Evolutionary conservation across 2,888 invertebrate species (phyloP), one percentile per base, ranked within the genome.

Genomic region (Julus scanicus): DNA sequence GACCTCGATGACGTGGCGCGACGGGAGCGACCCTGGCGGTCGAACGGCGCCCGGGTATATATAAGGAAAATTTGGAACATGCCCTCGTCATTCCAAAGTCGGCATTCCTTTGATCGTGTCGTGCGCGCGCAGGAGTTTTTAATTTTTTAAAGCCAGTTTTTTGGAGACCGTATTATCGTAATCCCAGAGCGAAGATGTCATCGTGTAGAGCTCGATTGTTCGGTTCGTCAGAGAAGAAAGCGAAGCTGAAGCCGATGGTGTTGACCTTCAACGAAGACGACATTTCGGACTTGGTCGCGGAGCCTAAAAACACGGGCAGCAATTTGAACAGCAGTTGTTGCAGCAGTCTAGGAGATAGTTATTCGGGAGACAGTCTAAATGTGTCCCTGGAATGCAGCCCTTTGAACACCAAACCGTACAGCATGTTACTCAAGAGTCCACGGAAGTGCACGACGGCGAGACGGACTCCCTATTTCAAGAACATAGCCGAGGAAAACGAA

Each of bases 241-340:
- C 13, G 53, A 53, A 53, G 53, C 6, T n/a, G 1, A 63, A 63
- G 63, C 63, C 63, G n/a, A n/a, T 63, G 63, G n/a, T 63, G n/a
- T n/a, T 63, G 4, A n/a, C 20, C 63, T 63, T n/a, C 63, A 3
- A 63, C 4, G n/a, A 63, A 6, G n/a, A 63, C 63, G n/a, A 63
- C 6, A 17, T 4, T 63, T 63, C 63, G 63, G 63, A 63, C n/a
- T 2, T 17, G 2, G 63, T 13, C 49, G 1, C 49, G 53, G 63
- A 15, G 5, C 63, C 1, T 8, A 44, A 44, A n/a, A 63, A 17
- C n/a, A n/a, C 17, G 5, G 63, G 63, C 63, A 6, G 1, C n/a
- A 63, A 63, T n/a, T n/a, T 63, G n/a, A 63, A 63, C 63, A n/a
- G 63, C 63, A 63, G 63, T n/a, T 63, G n/a, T n/a, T 63, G 63